Percentiles rank a stretch among this genome's conserved stretches.
Evolutionary conservation across 2,797 vertebrate genomes (phyloP).

Genomic region (Limnodromus scolopaceus): DNA sequence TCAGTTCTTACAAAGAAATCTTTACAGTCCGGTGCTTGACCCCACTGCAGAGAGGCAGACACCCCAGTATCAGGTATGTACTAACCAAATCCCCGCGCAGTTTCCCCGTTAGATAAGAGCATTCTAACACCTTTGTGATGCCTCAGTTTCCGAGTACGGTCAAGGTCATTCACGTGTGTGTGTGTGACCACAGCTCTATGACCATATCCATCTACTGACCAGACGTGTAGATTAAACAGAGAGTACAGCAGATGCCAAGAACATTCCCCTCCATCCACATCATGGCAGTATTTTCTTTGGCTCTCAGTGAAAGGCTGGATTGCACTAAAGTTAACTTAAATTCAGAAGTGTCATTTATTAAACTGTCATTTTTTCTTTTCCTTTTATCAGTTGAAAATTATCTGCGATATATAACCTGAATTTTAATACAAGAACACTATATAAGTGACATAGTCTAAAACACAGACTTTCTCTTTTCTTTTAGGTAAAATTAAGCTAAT

Average conservation of each 20-base stretch:
- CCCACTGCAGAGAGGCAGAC: neutral
- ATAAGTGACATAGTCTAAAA: conserved; percentile 38
- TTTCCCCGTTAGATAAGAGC: neutral
- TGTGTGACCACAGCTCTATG: neutral
- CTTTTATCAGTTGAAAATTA: conserved; percentile 61
- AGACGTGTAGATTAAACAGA: rapidly evolving
- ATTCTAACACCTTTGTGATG: rapidly evolving
- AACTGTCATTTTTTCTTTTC: conserved; percentile 13
- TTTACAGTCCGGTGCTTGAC: neutral
- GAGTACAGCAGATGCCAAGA: neutral
- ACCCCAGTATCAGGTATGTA: rapidly evolving
- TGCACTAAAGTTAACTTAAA: conserved; percentile 56
- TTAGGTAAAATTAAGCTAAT: conserved; percentile 74
- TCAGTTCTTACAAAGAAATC: neutral
- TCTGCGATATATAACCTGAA: conserved; percentile 61
- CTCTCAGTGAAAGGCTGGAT: neutral
- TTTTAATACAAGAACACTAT: conserved; percentile 61
- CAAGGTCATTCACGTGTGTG: rapidly evolving
- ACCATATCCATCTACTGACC: neutral
- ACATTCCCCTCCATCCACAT: neutral
- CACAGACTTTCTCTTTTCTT: conserved; percentile 43
- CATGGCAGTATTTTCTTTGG: rapidly evolving
- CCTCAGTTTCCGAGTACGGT: rapidly evolving
- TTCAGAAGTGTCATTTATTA: conserved; percentile 66
- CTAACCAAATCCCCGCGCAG: neutral